phyloP scores from a whole-genome alignment of 2,888 invertebrate genomes.

The Orthosia gothica region DNA sequence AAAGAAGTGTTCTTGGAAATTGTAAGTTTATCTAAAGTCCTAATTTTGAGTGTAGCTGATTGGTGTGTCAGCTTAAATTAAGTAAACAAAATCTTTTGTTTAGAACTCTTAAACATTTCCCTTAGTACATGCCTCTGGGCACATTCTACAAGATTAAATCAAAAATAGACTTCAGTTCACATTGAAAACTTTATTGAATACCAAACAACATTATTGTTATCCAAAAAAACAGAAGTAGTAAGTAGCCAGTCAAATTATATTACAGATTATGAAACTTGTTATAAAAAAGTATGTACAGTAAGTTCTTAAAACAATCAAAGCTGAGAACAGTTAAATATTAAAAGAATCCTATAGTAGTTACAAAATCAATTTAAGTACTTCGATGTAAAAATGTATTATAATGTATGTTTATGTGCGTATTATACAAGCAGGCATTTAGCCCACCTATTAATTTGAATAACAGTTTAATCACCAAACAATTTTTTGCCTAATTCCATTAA shows the following conservation, averaged over 20 bases:
- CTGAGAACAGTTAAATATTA: constrained; percentile 29
- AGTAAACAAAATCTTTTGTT: not conserved
- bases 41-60: not conserved
- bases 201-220: constrained; percentile 65
- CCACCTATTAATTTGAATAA: constrained; percentile 65
- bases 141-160: constrained; percentile 79
- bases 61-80: not conserved
- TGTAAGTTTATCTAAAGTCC: constrained; percentile 19
- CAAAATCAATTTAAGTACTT: constrained; percentile 68
- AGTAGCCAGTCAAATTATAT: constrained; percentile 51
- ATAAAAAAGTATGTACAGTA: constrained; percentile 70
- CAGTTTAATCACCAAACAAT: constrained; percentile 95
- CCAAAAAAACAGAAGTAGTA: constrained; percentile 38
- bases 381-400: constrained; percentile 68
- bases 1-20: constrained; percentile 25
- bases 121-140: constrained; percentile 15
- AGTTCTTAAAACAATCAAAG: constrained; percentile 48
- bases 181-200: constrained; percentile 74
- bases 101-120: not conserved
- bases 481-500: constrained; percentile 97
- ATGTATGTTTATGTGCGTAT: constrained; percentile 53
- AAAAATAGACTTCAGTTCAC: constrained; percentile 70
- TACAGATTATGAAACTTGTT: constrained; percentile 56
- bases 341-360: constrained; percentile 38
- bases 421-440: constrained; percentile 69